Conservation (phyloP, 2,888 invertebrate species). For the Siphlonurus alternatus region DNA sequence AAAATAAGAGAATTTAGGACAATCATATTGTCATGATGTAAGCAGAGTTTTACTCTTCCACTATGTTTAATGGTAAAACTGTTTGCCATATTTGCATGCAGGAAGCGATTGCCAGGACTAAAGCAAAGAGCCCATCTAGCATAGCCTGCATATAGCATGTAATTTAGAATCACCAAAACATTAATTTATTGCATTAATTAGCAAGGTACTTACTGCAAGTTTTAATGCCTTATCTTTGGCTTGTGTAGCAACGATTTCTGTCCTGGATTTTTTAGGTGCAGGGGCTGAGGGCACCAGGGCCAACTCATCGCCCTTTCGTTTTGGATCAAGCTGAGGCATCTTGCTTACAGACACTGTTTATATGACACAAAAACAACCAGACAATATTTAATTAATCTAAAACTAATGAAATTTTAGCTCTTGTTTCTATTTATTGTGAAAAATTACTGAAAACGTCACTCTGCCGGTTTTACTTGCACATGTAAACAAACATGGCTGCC, state of each 20-base stretch:
- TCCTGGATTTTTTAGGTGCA: slow-evolving; percentile 31
- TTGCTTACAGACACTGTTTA: too few relatives aligned
- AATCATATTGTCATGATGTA: neutral
- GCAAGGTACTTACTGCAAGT: slow-evolving; percentile 35
- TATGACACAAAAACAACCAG: too few relatives aligned
- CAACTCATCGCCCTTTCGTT: slow-evolving; percentile 44
- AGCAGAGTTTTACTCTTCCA: neutral
- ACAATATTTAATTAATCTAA: too few relatives aligned
- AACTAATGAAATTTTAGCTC: too few relatives aligned
- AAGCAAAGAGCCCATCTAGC: too few relatives aligned
- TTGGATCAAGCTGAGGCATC: slow-evolving; percentile 29
- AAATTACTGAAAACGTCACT: too few relatives aligned
- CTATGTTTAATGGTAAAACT: neutral
- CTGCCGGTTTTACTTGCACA: too few relatives aligned
- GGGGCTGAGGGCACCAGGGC: slow-evolving; percentile 37
- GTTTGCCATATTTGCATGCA: neutral
- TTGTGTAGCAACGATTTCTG: slow-evolving; percentile 45
- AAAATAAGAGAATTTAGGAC: slow-evolving; percentile 10
- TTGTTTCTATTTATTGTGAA: too few relatives aligned
- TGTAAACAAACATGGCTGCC: too few relatives aligned
- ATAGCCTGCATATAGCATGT: too few relatives aligned
- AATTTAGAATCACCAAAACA: too few relatives aligned
- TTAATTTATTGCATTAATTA: too few relatives aligned
- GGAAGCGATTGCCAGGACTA: neutral
- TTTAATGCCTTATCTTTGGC: slow-evolving; percentile 40